A percentile compares a stretch with the other conserved stretches of the same genome.
phyloP scores from a whole-genome alignment of 2,888 invertebrate species.

The Drosophila pegasa region DNA sequence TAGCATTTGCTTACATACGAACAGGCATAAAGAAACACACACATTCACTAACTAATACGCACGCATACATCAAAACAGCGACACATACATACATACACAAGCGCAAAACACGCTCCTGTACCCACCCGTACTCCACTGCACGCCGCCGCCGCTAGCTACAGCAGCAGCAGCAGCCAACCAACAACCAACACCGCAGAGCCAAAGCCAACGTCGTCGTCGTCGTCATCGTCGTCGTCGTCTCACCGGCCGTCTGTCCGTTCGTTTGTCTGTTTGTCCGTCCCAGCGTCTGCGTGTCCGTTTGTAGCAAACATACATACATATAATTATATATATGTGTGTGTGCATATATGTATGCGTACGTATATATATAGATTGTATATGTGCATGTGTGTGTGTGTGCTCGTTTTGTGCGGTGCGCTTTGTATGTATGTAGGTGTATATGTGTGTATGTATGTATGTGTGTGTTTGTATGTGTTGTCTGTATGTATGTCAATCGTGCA shows the following conservation, averaged over 20 bases:
- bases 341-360: slow-evolving; percentile 33
- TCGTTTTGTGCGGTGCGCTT: slow-evolving; percentile 62
- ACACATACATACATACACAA: slow-evolving; percentile 46
- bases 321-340: slow-evolving; percentile 28
- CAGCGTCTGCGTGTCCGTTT: slow-evolving; percentile 66
- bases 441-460: slow-evolving; percentile 35
- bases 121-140: slow-evolving; percentile 74
- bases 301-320: slow-evolving; percentile 57
- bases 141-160: slow-evolving; percentile 52
- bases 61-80: slow-evolving; percentile 23
- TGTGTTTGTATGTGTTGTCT: slow-evolving; percentile 43
- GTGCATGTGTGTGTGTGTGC: slow-evolving; percentile 46
- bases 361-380: slow-evolving; percentile 50
- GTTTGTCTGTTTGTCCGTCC: slow-evolving; percentile 58
- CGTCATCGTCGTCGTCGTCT: slow-evolving; percentile 48
- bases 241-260: slow-evolving; percentile 61
- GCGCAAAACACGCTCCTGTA: slow-evolving; percentile 80
- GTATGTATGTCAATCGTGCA: slow-evolving; percentile 74
- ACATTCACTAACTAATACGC: slow-evolving; percentile 25
- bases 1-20: slow-evolving; percentile 50
- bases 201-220: slow-evolving; percentile 75
- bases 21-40: slow-evolving; percentile 41
- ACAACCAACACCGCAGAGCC: slow-evolving; percentile 66
- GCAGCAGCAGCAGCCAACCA: slow-evolving; percentile 61
- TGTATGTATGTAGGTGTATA: slow-evolving; percentile 40